Base-by-base conservation (phyloP, 2,797 vertebrate genomes). In the Philypnodon macrostomus region DNA sequence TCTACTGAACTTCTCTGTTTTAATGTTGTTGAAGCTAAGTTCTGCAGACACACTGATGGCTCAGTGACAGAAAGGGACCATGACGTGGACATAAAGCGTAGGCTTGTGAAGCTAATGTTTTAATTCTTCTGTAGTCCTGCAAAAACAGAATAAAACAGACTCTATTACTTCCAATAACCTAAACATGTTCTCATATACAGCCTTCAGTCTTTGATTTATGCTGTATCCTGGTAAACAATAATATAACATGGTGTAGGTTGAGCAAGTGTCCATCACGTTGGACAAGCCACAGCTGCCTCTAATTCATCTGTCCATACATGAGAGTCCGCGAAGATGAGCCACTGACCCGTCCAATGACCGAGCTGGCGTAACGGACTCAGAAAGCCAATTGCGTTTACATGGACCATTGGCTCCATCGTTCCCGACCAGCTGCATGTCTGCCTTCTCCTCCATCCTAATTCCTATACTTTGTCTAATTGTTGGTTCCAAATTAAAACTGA, bases 311-410 rank as follows among this genome's bases (percentile, higher is more conserved):
- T 36, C 24, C 29, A 52, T 40, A 18, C 26, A 48, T 53, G 23
- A 10, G 14, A 40, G 15, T n/a, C 13, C 29, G 42, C 40, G 27
- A 46, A 10, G 40, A 61, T 58, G 35, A 64, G 57, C 32, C 47
- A 60, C 8, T 58, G 38, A 60, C 36, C 29, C 50, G 31, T 40
- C 51, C 15, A 51, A n/a, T 46, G 31, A 48, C 24, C 45, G 32
- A 32, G 38, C 32, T 50, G 13, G 52, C 33, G 30, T 58, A 47
- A 17, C 38, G 45, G 15, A 54, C 23, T 23, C 21, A 23, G 2
- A 53, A 15, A 44, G 35, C 11, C 46, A 57, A 45, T 3, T n/a
- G 2, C 46, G 16, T 61, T 77, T 55, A 56, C 35, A 51, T 41
- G 47, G 51, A 51, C 49, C 31, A 42, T 17, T 69, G 51, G 6